Percentiles rank a stretch among this genome's conserved stretches.
phyloP scores from a whole-genome alignment of 2,888 invertebrate species.

The Plagodis pulveraria region DNA sequence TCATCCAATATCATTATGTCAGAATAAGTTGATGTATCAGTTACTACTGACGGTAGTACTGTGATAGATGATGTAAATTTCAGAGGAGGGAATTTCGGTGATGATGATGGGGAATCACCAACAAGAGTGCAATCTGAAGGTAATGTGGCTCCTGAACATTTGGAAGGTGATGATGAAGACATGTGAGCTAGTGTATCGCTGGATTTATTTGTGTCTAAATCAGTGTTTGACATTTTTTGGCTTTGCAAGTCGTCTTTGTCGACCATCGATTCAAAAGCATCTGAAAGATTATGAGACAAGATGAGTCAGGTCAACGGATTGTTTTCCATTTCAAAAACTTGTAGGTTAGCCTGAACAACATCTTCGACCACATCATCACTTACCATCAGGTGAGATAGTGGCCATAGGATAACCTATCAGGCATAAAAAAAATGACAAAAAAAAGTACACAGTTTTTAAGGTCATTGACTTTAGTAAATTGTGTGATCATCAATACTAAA shows the following conservation, averaged over 20 bases:
- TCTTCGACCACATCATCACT: too few species aligned
- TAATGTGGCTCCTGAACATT: slow-evolving; percentile 15
- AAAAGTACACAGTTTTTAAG: too few species aligned
- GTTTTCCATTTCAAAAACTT: too few species aligned
- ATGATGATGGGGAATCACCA: neutral
- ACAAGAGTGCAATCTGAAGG: slow-evolving; percentile 18
- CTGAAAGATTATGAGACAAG: slow-evolving; percentile 18
- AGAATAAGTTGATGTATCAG: slow-evolving; percentile 45
- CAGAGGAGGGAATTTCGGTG: slow-evolving; percentile 26
- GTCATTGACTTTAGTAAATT: too few species aligned
- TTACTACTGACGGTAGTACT: slow-evolving; percentile 49
- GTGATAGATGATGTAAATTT: slow-evolving; percentile 56
- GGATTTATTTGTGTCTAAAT: slow-evolving; percentile 8
- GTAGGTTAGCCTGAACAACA: too few species aligned
- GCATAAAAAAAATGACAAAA: too few species aligned
- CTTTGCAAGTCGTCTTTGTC: slow-evolving; percentile 4
- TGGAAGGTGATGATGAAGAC: slow-evolving; percentile 24
- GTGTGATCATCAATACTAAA: too few species aligned
- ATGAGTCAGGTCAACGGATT: too few species aligned
- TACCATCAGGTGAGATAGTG: too few species aligned
- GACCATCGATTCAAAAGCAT: slow-evolving; percentile 31
- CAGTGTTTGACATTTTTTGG: slow-evolving; percentile 2
- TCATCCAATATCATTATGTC: slow-evolving; percentile 20
- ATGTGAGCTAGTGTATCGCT: slow-evolving; percentile 23
- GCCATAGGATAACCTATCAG: too few species aligned